Percentiles rank a stretch among this genome's conserved stretches.
These are phyloP conservation scores for Calyptommatus sinebrachiatus DNA, from an alignment of 2,113 vertebrate species.

Conservation along the genomic window DNA sequence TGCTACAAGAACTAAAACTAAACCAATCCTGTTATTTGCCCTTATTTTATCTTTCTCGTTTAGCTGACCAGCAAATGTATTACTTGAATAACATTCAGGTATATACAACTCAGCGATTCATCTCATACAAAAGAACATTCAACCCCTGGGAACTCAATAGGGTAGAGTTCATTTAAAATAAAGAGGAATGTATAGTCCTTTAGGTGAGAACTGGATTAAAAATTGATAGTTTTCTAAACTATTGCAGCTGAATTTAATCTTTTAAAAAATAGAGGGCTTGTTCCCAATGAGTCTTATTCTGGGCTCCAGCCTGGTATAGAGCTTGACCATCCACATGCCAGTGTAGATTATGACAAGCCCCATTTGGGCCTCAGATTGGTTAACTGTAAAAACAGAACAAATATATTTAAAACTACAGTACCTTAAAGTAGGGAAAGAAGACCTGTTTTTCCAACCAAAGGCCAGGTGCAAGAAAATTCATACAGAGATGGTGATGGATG, in stretches of 20 bases:
- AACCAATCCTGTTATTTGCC: no score
- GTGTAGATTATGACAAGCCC: no score
- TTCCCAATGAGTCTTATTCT: no score
- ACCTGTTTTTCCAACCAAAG: no score
- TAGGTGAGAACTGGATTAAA: slow-evolving; percentile 23
- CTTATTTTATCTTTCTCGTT: no score
- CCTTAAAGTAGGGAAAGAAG: no score
- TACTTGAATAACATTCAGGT: not conserved
- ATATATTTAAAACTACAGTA: no score
- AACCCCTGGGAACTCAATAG: not conserved
- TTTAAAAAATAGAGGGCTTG: not conserved
- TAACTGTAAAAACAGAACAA: no score
- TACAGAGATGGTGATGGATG: not conserved
- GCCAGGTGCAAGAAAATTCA: not conserved
- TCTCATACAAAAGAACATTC: not conserved
- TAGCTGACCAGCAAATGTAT: not conserved
- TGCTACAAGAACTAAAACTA: not conserved
- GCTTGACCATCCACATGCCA: no score
- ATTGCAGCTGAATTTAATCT: slow-evolving; percentile 21
- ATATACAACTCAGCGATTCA: not conserved
- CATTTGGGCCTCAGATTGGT: no score
- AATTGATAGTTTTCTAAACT: not conserved
- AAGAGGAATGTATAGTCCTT: not conserved
- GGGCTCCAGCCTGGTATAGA: no score
- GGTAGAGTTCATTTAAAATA: slow-evolving; percentile 1